Base-by-base conservation (phyloP, 2,888 invertebrate genomes). In the Ellobium chinense region DNA sequence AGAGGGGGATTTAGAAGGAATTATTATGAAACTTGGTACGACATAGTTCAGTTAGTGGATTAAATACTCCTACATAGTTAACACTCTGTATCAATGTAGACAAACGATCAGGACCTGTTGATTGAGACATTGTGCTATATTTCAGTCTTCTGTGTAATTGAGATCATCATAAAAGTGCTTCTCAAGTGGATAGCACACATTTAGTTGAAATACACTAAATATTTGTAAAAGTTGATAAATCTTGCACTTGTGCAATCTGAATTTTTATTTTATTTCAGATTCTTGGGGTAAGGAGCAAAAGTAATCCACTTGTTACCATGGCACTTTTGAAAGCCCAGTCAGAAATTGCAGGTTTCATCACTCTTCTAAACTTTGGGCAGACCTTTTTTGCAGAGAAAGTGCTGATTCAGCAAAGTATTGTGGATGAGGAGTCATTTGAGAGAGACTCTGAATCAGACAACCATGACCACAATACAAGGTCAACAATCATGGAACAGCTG, bases 241-340 rank as follows among this genome's bases (percentile, higher is more conserved):
- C n/a, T 14, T 14, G 7, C 7, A 60, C 7, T n/a, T 62, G n/a
- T 34, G 4, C 60, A 7, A 18, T 58, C 1, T 72, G n/a, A n/a
- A n/a, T 18, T 73, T 46, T 9, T 68, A 31, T 56, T 29, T 18
- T 18, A 56, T 68, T 70, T 14, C 80, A 88, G 88, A 80, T 88
- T 2, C 78, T 88, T 56, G 76, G 76, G 21, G 56, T 81, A 21
- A 46, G 29, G 29, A 54, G 24, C 1, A 34, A 14, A 75, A 58
- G 73, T 68, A 31, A 46, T 70, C 34, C 81, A 3, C 60, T 83
- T 29, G 85, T 87, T 14, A 82, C 80, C 29, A 70, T 90, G 31
- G 85, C 83, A 9, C 14, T 89, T 14, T 62, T 90, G 69, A 84
- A 87, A 34, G 86, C 88, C 21, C 78, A 87, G 27, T 86, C 86